Evolutionary conservation across 1,140 invertebrate genomes (phyloP), one percentile per base, ranked within the genome.

Genomic region (Pteromalus puparum): DNA sequence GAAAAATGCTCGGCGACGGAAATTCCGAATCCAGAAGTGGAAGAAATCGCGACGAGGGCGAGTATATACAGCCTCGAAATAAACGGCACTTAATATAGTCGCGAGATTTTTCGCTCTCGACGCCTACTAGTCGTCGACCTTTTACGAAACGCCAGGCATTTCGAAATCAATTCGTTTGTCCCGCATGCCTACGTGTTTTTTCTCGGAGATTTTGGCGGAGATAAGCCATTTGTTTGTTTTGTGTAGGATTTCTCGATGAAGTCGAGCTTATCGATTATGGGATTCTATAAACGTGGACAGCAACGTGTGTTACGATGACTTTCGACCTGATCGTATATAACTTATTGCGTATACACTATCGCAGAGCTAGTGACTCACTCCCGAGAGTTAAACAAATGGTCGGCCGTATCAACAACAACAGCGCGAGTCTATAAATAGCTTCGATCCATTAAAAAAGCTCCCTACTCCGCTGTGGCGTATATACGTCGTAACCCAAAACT

Each of bases 61-160:
- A 6, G n/a, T n/a, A n/a, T n/a, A 70, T 1, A n/a, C n/a, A 61
- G 53, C 67, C 75, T 83, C 53, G 67, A 78, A 78, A 83, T 83
- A 83, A 78, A 67, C 46, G 21, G 68, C 65, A 65, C 72, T 65
- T 34, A 73, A 81, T 34, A 38, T 78, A 77, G 75, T 77, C 61
- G 28, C 26, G 73, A 24, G 34, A 53, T 74, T 74, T 21, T 74
- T 21, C 34, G 38, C 48, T 38, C 28, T 38, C 46, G 70, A 74
- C 72, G 81, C 80, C 42, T 70, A 74, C 46, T 72, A 74, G 72
- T 48, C 34, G 48, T 26, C 48, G 26, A 65, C 73, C 53, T 75
- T 82, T 82, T 75, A 65, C 30, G 34, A 42, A 30, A 61, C 38
- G 67, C 24, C 28, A 13, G 24, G n/a, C 28, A 26, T 70, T 30